Evolutionary conservation across 2,797 vertebrate genomes (phyloP), one percentile per base, ranked within the genome.

Genomic region (Brachymystax lenok): DNA sequence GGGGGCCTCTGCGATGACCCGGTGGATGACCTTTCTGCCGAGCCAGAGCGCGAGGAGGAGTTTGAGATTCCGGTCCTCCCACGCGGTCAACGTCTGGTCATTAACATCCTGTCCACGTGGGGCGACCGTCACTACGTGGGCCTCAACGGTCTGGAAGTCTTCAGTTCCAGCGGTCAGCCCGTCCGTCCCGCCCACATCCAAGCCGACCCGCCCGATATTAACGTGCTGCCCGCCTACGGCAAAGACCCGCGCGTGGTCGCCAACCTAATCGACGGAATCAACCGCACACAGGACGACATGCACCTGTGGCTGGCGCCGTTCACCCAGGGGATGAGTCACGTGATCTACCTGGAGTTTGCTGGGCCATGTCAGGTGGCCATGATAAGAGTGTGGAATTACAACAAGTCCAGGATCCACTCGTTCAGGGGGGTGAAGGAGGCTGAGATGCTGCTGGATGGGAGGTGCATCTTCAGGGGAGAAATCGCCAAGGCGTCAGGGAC

Each of bases 301-400:
- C 98, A 99, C 69, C 96, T 99, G 50, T 99, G 98, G 98, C 93
- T 99, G 8, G 96, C 97, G 0, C 98, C 98, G 0, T 99, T 99
- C 91, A 98, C 96, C 0, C 91, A 94, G 0, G 96, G 97, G 19
- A 92, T 93, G 52, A 82, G 85, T 75, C 97, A 98, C 88, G 90
- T 93, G 19, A 83, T 99, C 85, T 93, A 91, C 68, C 82, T 99
- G 74, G 94, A 98, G 84, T 97, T 99, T 33, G 87, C 79, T 19
- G 85, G 84, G 19, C 86, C 93, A 7, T 94, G 93, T 85, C 94
- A 96, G 56, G 92, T 99, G 0, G 97, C 98, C 68, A 97, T 99
- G 95, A 96, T 99, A 80, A 95, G 98, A 5, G 90, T 99, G 77
- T 99, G 98, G 98, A 99, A 99, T 91, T 99, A 99, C 87, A 99